phyloP scores from a whole-genome alignment of 2,888 invertebrate genomes.

The Notocelia uddmanniana region DNA sequence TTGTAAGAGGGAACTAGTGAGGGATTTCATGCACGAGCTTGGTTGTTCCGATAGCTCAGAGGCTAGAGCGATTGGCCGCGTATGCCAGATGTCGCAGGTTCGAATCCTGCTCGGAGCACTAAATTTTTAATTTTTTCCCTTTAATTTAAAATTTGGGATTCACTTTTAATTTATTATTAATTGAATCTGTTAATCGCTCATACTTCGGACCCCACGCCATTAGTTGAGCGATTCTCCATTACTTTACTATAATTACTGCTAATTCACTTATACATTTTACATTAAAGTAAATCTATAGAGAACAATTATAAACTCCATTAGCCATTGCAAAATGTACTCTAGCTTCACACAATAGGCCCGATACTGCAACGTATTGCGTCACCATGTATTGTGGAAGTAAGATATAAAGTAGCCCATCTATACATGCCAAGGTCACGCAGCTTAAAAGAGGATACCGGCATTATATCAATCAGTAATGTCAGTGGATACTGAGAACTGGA shows the following conservation, averaged over 20 bases:
- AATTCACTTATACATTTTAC: slow-evolving; percentile 18
- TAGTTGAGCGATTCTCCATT: slow-evolving; percentile 20
- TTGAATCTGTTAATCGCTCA: not conserved
- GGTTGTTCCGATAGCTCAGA: no score
- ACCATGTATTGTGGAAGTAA: slow-evolving; percentile 17
- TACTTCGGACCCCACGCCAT: not conserved
- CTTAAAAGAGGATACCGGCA: not conserved
- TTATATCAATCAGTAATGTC: no score
- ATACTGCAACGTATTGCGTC: slow-evolving; percentile 28
- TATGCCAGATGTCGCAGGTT: no score
- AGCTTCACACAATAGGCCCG: slow-evolving; percentile 15
- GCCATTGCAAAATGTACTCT: slow-evolving; percentile 25
- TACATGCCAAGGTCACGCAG: not conserved
- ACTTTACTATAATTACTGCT: slow-evolving; percentile 19
- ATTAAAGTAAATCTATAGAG: slow-evolving; percentile 17
- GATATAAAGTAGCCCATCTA: slow-evolving; percentile 2
- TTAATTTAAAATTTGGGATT: no score
- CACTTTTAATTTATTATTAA: not conserved
- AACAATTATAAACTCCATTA: slow-evolving; percentile 35
- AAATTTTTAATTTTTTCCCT: no score
- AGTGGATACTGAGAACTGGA: no score
- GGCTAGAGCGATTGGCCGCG: no score
- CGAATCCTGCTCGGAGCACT: no score
- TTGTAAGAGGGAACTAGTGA: no score
- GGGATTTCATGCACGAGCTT: no score